Evolutionary conservation across 2,888 invertebrate species (phyloP).

Genomic region (Bhutanitis thaidina): DNA sequence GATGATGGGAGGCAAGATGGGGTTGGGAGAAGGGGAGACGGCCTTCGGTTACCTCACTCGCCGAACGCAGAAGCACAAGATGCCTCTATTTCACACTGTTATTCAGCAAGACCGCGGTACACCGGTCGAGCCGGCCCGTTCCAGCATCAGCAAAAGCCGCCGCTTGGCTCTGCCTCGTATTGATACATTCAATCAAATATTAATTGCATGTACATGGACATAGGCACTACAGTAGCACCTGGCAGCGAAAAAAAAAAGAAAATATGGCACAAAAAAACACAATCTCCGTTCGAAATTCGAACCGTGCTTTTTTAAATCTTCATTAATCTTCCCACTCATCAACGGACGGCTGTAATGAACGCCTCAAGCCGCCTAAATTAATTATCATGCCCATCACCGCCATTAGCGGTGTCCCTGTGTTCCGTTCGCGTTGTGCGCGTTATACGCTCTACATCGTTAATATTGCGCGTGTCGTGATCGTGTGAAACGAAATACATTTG

Average conservation of each 20-base stretch:
- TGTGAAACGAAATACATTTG: slow-evolving; percentile 24
- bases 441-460: slow-evolving; percentile 11
- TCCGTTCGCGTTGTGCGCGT: not conserved
- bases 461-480: slow-evolving; percentile 5
- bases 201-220: no score
- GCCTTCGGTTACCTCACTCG: no score
- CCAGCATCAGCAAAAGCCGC: no score
- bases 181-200: no score
- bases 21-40: no score
- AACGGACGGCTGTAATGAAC: slow-evolving; percentile 10
- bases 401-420: slow-evolving; percentile 21
- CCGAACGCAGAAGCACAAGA: no score
- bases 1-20: no score
- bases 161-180: no score
- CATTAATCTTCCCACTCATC: slow-evolving; percentile 11
- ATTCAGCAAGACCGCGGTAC: no score
- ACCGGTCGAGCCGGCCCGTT: no score
- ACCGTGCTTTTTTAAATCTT: slow-evolving; percentile 7
- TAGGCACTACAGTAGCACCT: slow-evolving; percentile 8
- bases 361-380: slow-evolving; percentile 19
- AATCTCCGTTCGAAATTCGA: slow-evolving; percentile 10
- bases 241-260: slow-evolving; percentile 9
- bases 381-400: slow-evolving; percentile 30
- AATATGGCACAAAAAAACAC: slow-evolving; percentile 5
- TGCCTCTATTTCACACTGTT: no score